Base-by-base conservation (phyloP, 2,113 vertebrate species). In the Gopherus flavomarginatus region DNA sequence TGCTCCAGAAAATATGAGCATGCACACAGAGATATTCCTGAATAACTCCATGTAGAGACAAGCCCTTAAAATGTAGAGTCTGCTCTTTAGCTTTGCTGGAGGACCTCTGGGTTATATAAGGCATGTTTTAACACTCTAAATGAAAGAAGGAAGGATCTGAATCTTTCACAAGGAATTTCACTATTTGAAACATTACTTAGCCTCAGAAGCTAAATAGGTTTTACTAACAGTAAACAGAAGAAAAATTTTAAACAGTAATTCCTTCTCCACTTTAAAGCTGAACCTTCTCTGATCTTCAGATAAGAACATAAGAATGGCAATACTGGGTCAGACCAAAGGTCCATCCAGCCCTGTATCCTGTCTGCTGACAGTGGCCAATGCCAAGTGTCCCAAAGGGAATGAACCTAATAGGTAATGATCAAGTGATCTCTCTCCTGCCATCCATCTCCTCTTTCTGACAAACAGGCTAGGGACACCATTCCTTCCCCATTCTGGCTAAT, bases 51-150 rank as follows among this genome's bases (percentile, higher is more conserved):
- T n/a, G 31, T n/a, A 35, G 31, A 65, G 31, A 65, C 31, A 35
- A 31, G 29, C 59, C 29, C 59, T 53, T 4, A 57, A 0, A 49
- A 24, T 1, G 3, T 0, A 5, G 31, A 53, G 22, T 0, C 44
- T 35, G 29, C 62, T 19, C 62, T 44, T 47, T 17, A 0, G 1
- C 62, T 1, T 4, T 2, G 4, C 47, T 2, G 59, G 24, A 31
- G 16, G 4, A 26, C 29, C 5, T 11, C 19, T 88, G 4, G 72
- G 1, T 14, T 44, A 2, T 75, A 12, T 1, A 0, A 17, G 31
- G 62, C 16, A 4, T 2, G 22, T 6, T 21, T 4, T 4, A 0
- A 12, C 2, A 8, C 10, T 44, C 22, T 1, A 29, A 0, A 6
- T 3, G 13, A 13, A 5, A 42, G 6, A 42, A 8, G 0, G 29